Evolutionary conservation across 2,888 invertebrate genomes (phyloP), one percentile per base, ranked within the genome.

Genomic region (Zygogramma bicolorata): DNA sequence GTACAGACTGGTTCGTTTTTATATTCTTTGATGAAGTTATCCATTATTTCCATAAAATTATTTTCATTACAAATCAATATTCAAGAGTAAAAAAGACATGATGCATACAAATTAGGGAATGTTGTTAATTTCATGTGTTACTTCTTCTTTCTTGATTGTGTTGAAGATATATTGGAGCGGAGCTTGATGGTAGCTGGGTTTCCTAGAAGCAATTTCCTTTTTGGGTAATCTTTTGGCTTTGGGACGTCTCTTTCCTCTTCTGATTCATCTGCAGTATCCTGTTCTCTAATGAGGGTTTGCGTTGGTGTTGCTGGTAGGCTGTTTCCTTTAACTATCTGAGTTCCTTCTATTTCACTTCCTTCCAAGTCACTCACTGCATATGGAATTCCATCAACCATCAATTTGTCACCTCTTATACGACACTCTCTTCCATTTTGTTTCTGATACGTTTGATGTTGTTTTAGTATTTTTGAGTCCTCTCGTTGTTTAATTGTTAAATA

Each of bases 151-250:
- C 10, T 7, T 10, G 22, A n/a, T n/a, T n/a, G n/a, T n/a, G n/a
- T n/a, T n/a, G n/a, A n/a, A n/a, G n/a, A n/a, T n/a, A n/a, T n/a
- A 57, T 57, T 57, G 57, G 57, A 13, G 27, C 57, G 57, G 7
- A 25, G 57, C 57, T 57, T 57, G 57, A 57, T 25, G 57, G 25
- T 57, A 57, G 27, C 27, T 57, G 57, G 25, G n/a, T 57, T 57
- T 57, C 27, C 53, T 53, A 57, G 22, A 27, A 22, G 25, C 13
- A 25, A 20, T 25, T 57, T 57, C 8, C 27, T 25, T 57, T 57
- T 57, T 57, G 22, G 57, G 57, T 57, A 10, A 25, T 57, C 57
- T 25, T 25, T 57, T 27, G 27, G 27, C 2, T 27, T 25, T 25
- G n/a, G 2, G 8, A 25, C 8, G 27, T n/a, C 10, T 13, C 8